Percentiles rank a stretch among this genome's conserved stretches.
These are phyloP conservation scores for Orientallactaga bullata DNA, from an alignment of 2,113 vertebrate genomes.

Conservation along the genomic window DNA sequence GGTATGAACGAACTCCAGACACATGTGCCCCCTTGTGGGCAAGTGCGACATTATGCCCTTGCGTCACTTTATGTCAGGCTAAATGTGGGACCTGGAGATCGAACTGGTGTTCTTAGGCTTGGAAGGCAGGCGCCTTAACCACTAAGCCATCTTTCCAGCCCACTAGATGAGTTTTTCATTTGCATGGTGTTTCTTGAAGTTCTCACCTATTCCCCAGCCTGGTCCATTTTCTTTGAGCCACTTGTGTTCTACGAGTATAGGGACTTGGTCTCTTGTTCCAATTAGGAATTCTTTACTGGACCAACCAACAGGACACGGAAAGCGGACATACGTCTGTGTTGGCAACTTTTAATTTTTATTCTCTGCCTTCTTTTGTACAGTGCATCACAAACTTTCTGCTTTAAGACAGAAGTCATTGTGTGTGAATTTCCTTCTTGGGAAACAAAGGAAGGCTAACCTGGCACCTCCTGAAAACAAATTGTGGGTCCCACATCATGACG, in stretches of 20 bases:
- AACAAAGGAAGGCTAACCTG: neutral
- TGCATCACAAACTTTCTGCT: neutral
- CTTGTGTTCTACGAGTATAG: neutral
- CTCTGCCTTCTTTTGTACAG: neutral
- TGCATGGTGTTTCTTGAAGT: neutral
- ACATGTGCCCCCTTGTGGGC: no score
- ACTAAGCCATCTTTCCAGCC: no score
- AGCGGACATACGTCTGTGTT: neutral
- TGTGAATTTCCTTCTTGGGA: conserved; percentile 13
- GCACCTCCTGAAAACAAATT: conserved; percentile 35
- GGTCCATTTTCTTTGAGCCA: neutral
- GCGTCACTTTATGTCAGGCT: no score
- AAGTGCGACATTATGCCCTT: no score
- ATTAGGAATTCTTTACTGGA: neutral
- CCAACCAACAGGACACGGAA: neutral
- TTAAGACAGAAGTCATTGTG: neutral
- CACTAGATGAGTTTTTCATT: neutral
- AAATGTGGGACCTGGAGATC: no score
- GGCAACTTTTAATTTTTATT: conserved; percentile 23
- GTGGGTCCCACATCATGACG: neutral
- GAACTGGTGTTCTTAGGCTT: no score
- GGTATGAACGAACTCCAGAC: no score
- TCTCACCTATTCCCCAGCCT: neutral
- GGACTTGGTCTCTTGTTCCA: neutral
- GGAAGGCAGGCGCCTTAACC: no score